These are phyloP conservation scores for Chinchilla lanigera DNA, from an alignment of 2,113 vertebrate species.

Conservation along the genomic window DNA sequence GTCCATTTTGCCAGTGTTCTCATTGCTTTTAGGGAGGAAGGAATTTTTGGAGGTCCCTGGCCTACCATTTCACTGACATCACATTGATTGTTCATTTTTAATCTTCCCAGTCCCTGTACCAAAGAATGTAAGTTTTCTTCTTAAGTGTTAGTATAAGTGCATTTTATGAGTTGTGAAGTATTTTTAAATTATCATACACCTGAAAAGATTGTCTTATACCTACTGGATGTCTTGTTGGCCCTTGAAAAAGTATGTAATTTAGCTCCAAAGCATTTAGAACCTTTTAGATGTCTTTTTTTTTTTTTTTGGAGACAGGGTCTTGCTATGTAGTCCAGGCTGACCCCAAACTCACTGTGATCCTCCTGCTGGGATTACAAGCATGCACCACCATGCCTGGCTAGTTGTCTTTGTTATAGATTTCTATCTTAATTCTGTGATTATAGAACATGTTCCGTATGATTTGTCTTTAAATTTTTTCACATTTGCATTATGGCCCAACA, in stretches of 20 bases:
- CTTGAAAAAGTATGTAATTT: background rate
- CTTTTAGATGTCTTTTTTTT: background rate
- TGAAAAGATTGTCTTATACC: background rate
- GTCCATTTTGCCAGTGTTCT: background rate
- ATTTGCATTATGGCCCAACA: background rate
- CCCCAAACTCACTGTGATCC: background rate
- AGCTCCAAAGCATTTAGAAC: background rate
- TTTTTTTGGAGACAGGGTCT: background rate
- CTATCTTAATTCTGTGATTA: background rate
- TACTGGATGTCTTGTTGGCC: background rate
- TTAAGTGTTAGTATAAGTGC: background rate
- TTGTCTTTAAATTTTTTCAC: background rate
- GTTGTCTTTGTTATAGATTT: background rate
- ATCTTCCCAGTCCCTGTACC: background rate
- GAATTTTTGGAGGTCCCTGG: background rate
- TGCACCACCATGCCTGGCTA: background rate
- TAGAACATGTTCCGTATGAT: background rate
- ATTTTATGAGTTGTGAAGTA: background rate
- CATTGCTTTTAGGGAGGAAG: background rate
- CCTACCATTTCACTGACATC: background rate
- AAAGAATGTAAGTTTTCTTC: background rate
- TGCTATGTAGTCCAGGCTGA: too few species aligned
- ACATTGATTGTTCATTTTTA: background rate
- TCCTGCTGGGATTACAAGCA: background rate
- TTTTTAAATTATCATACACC: background rate